Percentiles rank a stretch among this genome's conserved stretches.
Conservation (phyloP, 53 echinoderm and acorn worm species). For the Echinarachnius parma region DNA sequence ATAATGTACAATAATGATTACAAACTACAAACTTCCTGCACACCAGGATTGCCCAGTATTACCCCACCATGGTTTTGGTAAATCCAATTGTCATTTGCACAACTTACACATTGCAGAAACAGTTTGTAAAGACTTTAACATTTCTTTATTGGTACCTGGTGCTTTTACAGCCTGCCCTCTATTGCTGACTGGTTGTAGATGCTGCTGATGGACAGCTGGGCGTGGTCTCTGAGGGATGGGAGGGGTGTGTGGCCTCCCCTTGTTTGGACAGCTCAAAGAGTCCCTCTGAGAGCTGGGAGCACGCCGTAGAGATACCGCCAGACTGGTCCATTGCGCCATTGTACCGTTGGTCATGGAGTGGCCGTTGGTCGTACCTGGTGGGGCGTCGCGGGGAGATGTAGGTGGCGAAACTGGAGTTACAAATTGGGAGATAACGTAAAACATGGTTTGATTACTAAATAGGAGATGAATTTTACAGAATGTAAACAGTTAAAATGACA, state of each 20-base stretch:
- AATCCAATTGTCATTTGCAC: no score
- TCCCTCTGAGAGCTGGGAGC: conserved; percentile 68
- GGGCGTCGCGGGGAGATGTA: conserved; percentile 43
- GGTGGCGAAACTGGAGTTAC: conserved; percentile 49
- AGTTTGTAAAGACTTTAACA: no score
- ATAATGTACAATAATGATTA: no score
- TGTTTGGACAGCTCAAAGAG: conserved; percentile 56
- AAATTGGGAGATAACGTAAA: no score
- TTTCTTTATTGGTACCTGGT: neutral
- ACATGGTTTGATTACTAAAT: no score
- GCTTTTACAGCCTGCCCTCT: conserved; percentile 13
- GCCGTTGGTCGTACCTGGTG: conserved; percentile 49
- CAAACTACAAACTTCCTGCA: no score
- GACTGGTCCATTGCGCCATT: neutral
- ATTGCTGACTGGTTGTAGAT: conserved; percentile 10
- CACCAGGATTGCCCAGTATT: no score
- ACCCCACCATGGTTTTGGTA: no score
- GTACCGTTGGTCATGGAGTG: conserved; percentile 45
- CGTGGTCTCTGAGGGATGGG: conserved; percentile 37
- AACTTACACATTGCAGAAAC: no score
- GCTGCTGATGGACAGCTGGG: no score
- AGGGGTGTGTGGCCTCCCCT: conserved; percentile 29
- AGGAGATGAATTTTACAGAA: no score
- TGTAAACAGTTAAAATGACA: no score
- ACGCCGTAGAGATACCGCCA: conserved; percentile 50